A percentile compares a stretch with the other conserved stretches of the same genome.
Evolutionary conservation across 2,113 vertebrate genomes (phyloP).

Genomic region (Chinchilla lanigera): DNA sequence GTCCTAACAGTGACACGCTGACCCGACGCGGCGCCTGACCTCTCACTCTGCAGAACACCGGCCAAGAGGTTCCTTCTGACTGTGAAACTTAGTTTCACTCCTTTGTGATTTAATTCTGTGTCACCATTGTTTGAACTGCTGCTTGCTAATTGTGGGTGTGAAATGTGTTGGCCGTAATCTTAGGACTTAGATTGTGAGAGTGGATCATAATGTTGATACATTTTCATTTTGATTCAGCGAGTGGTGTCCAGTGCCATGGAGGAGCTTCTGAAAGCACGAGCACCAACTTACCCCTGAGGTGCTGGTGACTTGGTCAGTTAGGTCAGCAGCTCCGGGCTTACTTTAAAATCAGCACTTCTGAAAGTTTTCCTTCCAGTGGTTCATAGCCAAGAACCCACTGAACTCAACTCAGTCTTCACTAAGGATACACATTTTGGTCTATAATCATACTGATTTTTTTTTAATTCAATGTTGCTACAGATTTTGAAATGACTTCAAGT

Average conservation of each 20-base stretch:
- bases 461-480: not conserved
- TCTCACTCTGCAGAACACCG: conserved; percentile 45
- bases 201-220: conserved; percentile 73
- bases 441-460: not conserved
- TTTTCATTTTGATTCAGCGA: conserved; percentile 82
- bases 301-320: conserved; percentile 79
- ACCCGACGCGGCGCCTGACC: not conserved
- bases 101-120: not conserved
- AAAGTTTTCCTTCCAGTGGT: conserved; percentile 48
- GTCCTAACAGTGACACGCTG: conserved; percentile 34
- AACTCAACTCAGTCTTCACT: conserved; percentile 39
- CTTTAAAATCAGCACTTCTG: conserved; percentile 65
- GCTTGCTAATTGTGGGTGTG: conserved; percentile 50
- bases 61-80: conserved; percentile 38
- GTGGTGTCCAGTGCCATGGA: conserved; percentile 80
- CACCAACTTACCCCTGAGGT: conserved; percentile 75
- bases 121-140: conserved; percentile 44
- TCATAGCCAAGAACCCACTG: not conserved
- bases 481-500: conserved; percentile 40
- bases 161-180: conserved; percentile 63
- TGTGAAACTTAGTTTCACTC: conserved; percentile 41
- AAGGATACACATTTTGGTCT: conserved; percentile 29
- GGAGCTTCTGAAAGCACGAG: conserved; percentile 75
- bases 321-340: conserved; percentile 69
- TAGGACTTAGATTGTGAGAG: conserved; percentile 65